Base-by-base conservation (phyloP, 30 jellyfish, hydroid and myxozoan species). In the Hydra vulgaris region DNA sequence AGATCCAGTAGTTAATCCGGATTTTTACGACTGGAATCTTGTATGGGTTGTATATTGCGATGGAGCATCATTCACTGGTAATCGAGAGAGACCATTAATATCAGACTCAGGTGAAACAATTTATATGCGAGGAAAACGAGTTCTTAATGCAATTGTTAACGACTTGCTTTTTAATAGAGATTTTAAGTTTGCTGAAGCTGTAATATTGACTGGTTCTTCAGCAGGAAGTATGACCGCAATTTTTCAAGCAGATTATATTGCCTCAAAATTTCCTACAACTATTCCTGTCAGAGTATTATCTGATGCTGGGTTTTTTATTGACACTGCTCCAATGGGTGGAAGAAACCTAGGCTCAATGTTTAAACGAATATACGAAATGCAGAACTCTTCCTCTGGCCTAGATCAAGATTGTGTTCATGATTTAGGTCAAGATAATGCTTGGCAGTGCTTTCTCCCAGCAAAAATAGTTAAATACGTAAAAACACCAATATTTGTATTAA, bases 211-310 rank as follows among this genome's bases (percentile, higher is more conserved):
- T 7, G 99, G 99, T 15, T 88, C 97, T 26, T 94, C 99, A 0
- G 99, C 99, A 21, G 99, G 99, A 7, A 94, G 99, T 70, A 94
- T 94, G 99, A 88, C 99, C 1, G 99, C 99, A 21, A 87, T 94
- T 92, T 94, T 94, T 85, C 95, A 90, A 18, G 95, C 96, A 40
- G 99, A 94, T 72, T 74, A 89, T 23, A 83, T 94, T 18, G 99
- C 99, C 5, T 88, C 88, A 23, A 87, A 88, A 27, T 85, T 79
- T 54, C 77, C 92, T 18, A 93, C 90, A 18, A 85, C 89, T 53
- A 89, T 87, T 0, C 99, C 99, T 22, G 94, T 94, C 84, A 96
- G 90, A 71, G 99, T 94, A 18, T 68, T 94, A 52, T 88, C 99
- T n/a, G 99, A 94, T 74, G 99, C 99, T 22, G 99, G 99, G 8